Evolutionary conservation across 2,797 vertebrate species (phyloP).

Genomic region (Schizopygopsis malacanthus): DNA sequence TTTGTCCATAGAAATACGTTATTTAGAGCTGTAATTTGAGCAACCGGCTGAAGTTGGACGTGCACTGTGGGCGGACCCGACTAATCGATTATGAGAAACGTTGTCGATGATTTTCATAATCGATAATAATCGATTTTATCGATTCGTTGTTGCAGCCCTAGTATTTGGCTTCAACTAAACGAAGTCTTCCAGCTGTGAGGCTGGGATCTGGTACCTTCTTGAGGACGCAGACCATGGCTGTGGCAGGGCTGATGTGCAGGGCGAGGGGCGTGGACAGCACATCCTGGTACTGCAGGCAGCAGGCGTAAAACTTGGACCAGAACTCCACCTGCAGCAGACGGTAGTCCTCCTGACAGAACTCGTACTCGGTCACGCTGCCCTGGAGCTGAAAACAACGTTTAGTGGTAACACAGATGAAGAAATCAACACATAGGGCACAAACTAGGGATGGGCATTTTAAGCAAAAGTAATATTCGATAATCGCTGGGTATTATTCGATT

Average conservation of each 20-base stretch:
- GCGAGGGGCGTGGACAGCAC: constrained; percentile 86
- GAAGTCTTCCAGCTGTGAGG: background rate
- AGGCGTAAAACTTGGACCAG: constrained; percentile 95
- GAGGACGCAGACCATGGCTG: constrained; percentile 87
- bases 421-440: background rate
- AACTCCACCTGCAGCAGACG: constrained; percentile 92
- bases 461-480: no score
- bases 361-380: constrained; percentile 88
- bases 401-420: background rate
- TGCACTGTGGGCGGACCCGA: no score
- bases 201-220: constrained; percentile 82
- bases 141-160: no score
- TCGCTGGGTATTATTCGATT: no score
- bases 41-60: no score
- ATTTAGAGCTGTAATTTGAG: no score
- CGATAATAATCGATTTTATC: no score
- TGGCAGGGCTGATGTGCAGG: constrained; percentile 83
- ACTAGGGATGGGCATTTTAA: background rate
- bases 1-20: no score
- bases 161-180: background rate
- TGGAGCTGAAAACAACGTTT: constrained; percentile 81
- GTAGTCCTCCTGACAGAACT: constrained; percentile 93
- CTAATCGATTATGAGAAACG: no score
- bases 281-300: constrained; percentile 95
- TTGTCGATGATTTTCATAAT: no score